These are phyloP conservation scores for Dicrostonyx torquatus DNA, from an alignment of 2,797 vertebrate genomes.

Conservation along the genomic window DNA sequence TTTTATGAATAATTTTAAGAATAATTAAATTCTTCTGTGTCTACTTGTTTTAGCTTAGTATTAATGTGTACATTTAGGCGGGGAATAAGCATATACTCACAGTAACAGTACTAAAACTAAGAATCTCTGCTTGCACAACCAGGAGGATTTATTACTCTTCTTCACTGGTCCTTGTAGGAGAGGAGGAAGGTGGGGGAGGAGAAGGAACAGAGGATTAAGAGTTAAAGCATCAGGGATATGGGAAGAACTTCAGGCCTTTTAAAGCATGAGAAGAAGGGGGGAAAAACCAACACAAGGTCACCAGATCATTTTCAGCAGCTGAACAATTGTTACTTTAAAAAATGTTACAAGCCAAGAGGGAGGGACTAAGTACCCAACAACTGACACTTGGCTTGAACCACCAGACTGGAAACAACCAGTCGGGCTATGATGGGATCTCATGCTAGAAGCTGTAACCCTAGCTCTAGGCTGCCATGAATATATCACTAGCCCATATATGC, in stretches of 20 bases:
- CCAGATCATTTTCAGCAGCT: constrained; percentile 24
- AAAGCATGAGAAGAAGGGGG: neutral
- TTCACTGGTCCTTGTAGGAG: constrained; percentile 8
- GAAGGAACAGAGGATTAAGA: neutral
- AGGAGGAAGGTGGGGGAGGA: neutral
- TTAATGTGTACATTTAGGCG: neutral
- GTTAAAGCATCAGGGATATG: neutral
- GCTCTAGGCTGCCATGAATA: neutral
- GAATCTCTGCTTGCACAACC: constrained; percentile 31
- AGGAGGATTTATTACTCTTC: neutral
- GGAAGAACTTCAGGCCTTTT: neutral
- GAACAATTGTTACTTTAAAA: constrained; percentile 55
- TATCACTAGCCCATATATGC: neutral
- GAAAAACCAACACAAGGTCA: neutral
- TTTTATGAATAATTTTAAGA: no score
- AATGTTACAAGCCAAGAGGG: constrained; percentile 60
- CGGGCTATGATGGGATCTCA: neutral
- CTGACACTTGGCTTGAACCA: constrained; percentile 14
- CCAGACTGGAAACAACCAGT: neutral
- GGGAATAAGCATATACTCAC: neutral
- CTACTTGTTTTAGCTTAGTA: constrained; percentile 22
- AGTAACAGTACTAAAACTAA: constrained; percentile 11
- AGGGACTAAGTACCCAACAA: constrained; percentile 49
- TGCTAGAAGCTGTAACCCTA: constrained; percentile 9
- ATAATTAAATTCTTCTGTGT: neutral